Conservation (phyloP, 2,888 invertebrate genomes). For the Clanis bilineata region DNA sequence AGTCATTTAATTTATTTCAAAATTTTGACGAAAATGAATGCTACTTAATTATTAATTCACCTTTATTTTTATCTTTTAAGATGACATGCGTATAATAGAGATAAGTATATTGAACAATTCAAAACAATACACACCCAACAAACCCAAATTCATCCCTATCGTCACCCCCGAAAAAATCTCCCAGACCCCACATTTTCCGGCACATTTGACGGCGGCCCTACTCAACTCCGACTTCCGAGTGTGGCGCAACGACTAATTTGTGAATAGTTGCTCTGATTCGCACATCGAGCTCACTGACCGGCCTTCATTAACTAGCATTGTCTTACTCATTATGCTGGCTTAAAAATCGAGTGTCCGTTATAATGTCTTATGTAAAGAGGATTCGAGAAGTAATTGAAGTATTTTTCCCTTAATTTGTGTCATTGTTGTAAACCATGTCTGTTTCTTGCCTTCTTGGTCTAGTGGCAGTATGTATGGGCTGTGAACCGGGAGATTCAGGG, state of each 20-base stretch:
- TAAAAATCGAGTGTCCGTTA: background rate
- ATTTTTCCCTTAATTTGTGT: too few relatives aligned
- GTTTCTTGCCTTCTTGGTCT: too few relatives aligned
- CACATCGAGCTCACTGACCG: slow-evolving; percentile 54
- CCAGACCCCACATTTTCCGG: background rate
- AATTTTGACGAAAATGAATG: too few relatives aligned
- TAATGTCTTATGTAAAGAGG: background rate
- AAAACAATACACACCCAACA: background rate
- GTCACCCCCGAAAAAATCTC: background rate
- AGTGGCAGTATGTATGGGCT: too few relatives aligned
- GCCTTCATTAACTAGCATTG: slow-evolving; percentile 48
- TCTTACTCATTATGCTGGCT: slow-evolving; percentile 5
- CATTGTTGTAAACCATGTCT: too few relatives aligned
- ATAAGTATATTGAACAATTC: too few relatives aligned
- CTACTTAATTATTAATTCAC: too few relatives aligned
- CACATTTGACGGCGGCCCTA: slow-evolving; percentile 37
- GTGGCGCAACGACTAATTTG: slow-evolving; percentile 64
- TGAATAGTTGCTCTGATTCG: slow-evolving; percentile 61
- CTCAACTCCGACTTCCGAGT: slow-evolving; percentile 47
- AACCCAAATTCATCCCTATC: background rate
- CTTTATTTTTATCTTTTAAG: too few relatives aligned
- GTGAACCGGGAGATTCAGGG: too few relatives aligned
- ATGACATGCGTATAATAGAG: too few relatives aligned
- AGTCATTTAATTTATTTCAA: too few relatives aligned
- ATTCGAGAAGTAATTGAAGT: too few relatives aligned